These are phyloP conservation scores for Euleptes europaea DNA, from an alignment of 2,113 vertebrate species.

Conservation along the genomic window DNA sequence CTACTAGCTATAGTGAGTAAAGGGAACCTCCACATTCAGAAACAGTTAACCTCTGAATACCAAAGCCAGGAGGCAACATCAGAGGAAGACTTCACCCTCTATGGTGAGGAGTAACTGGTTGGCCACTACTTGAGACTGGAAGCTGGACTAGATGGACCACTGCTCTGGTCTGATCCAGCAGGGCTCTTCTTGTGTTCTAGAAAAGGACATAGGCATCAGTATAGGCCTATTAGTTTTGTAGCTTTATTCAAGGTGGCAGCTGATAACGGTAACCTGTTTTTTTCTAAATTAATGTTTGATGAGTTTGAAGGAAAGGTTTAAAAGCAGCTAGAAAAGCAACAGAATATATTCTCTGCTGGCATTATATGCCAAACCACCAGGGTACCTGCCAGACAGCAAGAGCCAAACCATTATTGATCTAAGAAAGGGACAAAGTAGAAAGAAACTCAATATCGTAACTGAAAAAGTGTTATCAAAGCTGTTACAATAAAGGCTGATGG, in stretches of 20 bases:
- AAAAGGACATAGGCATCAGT: neutral
- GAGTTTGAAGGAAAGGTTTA: neutral
- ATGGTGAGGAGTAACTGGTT: no score
- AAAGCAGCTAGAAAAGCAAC: neutral
- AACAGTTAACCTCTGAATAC: no score
- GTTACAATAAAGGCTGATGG: neutral
- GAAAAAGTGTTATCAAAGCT: neutral
- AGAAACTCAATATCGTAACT: constrained; percentile 4
- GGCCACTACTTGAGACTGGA: no score
- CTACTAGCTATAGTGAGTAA: no score
- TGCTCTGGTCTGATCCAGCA: no score
- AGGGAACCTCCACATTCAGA: no score
- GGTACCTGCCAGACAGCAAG: neutral
- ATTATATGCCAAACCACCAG: neutral
- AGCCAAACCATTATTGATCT: neutral
- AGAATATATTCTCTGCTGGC: neutral
- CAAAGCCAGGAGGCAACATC: no score
- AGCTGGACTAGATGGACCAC: no score
- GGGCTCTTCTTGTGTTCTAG: neutral
- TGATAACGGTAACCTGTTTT: neutral
- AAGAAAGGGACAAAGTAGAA: neutral
- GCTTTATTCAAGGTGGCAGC: neutral
- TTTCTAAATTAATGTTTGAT: constrained; percentile 1
- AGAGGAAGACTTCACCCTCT: no score
- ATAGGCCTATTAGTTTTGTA: neutral